Percentiles rank a stretch among this genome's conserved stretches.
phyloP scores from a whole-genome alignment of 2,888 invertebrate species.

The Drosophila maculinotata region DNA sequence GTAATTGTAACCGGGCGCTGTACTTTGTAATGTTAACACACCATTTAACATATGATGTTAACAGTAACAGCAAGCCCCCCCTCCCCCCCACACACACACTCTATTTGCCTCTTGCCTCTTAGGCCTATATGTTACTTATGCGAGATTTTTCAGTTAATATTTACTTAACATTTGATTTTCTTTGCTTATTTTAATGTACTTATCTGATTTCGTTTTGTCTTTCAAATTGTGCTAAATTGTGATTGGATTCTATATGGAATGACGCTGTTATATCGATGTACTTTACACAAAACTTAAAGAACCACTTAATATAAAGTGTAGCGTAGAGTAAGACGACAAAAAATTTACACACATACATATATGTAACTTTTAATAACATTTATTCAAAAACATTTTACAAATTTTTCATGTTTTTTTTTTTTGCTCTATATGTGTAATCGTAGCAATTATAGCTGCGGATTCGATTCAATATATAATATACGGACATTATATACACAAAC shows the following conservation, averaged over 20 bases:
- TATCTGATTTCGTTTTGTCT: slow-evolving; percentile 18
- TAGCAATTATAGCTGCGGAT: slow-evolving; percentile 7
- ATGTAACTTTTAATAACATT: slow-evolving; percentile 14
- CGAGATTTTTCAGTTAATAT: slow-evolving; percentile 13
- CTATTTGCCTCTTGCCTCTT: slow-evolving; percentile 22
- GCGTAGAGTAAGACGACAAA: slow-evolving; percentile 21
- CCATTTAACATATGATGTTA: slow-evolving; percentile 9
- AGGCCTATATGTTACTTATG: slow-evolving; percentile 1
- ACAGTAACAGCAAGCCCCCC: slow-evolving; percentile 5
- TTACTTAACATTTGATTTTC: slow-evolving; percentile 21
- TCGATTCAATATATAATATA: slow-evolving; percentile 12
- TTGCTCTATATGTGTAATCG: slow-evolving; percentile 17
- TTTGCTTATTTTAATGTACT: not conserved
- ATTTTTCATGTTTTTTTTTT: slow-evolving; percentile 20
- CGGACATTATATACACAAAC: slow-evolving; percentile 5
- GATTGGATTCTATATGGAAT: slow-evolving; percentile 50
- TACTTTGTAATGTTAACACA: not conserved
- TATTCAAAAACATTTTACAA: slow-evolving; percentile 6
- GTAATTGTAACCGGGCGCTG: no score
- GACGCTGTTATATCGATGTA: slow-evolving; percentile 55
- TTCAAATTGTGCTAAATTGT: slow-evolving; percentile 46
- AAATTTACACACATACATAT: slow-evolving; percentile 6
- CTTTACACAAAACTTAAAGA: slow-evolving; percentile 28
- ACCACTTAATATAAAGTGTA: slow-evolving; percentile 6
- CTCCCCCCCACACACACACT: no score